A percentile compares a stretch with the other conserved stretches of the same genome.
phyloP scores from a whole-genome alignment of 2,797 vertebrate genomes.

The Fratercula arctica region DNA sequence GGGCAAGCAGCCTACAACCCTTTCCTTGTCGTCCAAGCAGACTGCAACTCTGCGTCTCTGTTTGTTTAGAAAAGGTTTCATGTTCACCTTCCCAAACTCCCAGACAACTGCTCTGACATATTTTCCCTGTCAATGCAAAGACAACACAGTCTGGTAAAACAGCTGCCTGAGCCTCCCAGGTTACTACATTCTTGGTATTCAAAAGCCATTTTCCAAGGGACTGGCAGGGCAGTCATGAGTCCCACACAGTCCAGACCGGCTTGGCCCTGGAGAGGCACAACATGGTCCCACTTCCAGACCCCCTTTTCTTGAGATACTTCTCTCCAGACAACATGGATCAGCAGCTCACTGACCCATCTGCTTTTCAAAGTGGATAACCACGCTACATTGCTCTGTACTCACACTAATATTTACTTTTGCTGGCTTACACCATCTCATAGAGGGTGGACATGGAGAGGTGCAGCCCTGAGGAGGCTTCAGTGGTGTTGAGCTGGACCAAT shows the following conservation, averaged over 20 bases:
- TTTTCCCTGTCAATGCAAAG: conserved; percentile 58
- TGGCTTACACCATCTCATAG: background rate
- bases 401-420: background rate
- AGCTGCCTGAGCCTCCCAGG: conserved; percentile 31
- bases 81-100: conserved; percentile 28
- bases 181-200: background rate
- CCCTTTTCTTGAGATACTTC: background rate
- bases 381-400: background rate
- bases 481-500: background rate
- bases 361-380: background rate
- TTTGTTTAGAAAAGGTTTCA: conserved; percentile 3
- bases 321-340: background rate
- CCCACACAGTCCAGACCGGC: fast-evolving
- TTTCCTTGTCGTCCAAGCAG: background rate
- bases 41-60: background rate
- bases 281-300: background rate
- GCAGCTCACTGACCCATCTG: background rate
- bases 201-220: background rate
- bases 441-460: background rate
- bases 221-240: background rate
- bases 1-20: background rate
- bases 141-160: conserved; percentile 61
- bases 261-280: background rate
- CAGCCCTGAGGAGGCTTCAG: background rate
- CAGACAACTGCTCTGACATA: conserved; percentile 41